A percentile compares a stretch with the other conserved stretches of the same genome.
Evolutionary conservation across 1,140 invertebrate genomes (phyloP).

Genomic region (Apis dorsata): DNA sequence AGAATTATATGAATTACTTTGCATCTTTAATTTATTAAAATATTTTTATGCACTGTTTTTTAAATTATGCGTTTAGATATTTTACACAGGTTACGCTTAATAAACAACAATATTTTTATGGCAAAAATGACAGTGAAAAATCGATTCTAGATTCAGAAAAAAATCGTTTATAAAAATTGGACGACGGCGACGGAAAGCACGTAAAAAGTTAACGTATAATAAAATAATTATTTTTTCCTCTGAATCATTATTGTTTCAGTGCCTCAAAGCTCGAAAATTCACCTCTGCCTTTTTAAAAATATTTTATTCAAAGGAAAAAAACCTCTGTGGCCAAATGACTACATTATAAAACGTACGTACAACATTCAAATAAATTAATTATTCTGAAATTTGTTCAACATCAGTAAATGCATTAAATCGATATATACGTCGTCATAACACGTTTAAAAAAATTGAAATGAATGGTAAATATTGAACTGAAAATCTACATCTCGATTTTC

Average conservation of each 20-base stretch:
- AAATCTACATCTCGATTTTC: constrained; percentile 4
- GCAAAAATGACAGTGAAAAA: background rate
- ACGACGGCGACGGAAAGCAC: background rate
- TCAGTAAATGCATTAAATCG: no score
- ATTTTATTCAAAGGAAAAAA: no score
- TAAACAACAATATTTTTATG: background rate
- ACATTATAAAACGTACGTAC: no score
- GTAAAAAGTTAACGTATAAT: background rate
- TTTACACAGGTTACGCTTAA: background rate
- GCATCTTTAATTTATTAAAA: background rate
- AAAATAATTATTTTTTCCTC: no score
- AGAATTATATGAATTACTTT: background rate
- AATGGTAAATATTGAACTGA: background rate
- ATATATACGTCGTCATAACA: no score
- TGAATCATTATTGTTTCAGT: no score
- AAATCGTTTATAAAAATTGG: background rate
- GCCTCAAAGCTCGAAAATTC: no score
- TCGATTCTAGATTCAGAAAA: no score
- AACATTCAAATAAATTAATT: no score
- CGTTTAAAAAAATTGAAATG: background rate
- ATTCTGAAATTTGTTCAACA: no score
- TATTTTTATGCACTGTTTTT: constrained; percentile 6
- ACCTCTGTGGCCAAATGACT: no score
- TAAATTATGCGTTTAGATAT: background rate
- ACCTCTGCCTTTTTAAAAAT: no score